Conservation (phyloP, 2,888 invertebrate species). For the Baccha elongata region DNA sequence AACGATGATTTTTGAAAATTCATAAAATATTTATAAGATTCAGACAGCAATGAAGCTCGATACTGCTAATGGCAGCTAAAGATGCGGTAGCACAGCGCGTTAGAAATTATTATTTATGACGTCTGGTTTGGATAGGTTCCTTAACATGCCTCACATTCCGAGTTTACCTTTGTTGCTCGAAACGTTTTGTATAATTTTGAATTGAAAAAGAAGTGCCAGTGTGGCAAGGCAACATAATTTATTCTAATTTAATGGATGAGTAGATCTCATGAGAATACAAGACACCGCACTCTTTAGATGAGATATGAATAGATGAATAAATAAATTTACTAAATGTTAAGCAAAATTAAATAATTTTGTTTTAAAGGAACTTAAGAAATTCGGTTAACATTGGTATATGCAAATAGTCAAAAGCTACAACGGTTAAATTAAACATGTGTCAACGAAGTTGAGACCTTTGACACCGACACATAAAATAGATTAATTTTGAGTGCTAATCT, state of each 20-base stretch:
- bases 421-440: conserved; percentile 28
- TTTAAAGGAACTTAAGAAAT: not conserved
- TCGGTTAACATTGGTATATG: not conserved
- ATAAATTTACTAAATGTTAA: conserved; percentile 54
- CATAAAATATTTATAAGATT: conserved; percentile 72
- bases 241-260: conserved; percentile 71
- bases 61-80: conserved; percentile 69
- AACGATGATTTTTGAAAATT: conserved; percentile 66
- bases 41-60: conserved; percentile 40
- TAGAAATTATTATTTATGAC: conserved; percentile 68
- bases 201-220: conserved; percentile 47
- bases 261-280: conserved; percentile 61
- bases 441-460: conserved; percentile 51
- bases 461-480: conserved; percentile 48
- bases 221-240: conserved; percentile 60
- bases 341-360: conserved; percentile 38
- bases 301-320: conserved; percentile 64
- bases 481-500: conserved; percentile 35
- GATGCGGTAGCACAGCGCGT: conserved; percentile 50
- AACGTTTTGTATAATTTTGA: conserved; percentile 44
- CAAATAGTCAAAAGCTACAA: not conserved
- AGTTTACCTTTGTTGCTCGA: conserved; percentile 39
- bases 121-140: conserved; percentile 72
- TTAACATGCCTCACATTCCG: conserved; percentile 10
- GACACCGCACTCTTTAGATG: conserved; percentile 24